These are phyloP conservation scores for Pachypeltis micranthus DNA, from an alignment of 1,140 invertebrate species.

Conservation along the genomic window DNA sequence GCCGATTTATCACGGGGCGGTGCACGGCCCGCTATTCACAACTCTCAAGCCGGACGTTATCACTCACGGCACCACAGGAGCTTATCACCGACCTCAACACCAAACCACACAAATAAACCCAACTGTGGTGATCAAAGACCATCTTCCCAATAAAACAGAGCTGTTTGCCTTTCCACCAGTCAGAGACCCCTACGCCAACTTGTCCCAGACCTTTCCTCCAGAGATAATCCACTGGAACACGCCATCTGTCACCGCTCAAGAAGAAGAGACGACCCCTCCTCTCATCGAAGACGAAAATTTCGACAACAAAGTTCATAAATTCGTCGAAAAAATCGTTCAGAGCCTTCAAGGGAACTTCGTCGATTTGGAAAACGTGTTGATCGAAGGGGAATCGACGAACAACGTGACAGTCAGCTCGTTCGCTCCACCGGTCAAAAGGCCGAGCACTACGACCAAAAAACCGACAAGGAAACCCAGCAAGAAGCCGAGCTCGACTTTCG, in stretches of 20 bases:
- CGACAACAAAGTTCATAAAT: slow-evolving; percentile 63
- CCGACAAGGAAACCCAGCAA: slow-evolving; percentile 33
- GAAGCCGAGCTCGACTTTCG: slow-evolving; percentile 23
- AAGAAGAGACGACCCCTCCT: slow-evolving; percentile 48
- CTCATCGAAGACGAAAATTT: slow-evolving; percentile 60
- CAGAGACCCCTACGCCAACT: slow-evolving; percentile 63
- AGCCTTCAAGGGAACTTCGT: slow-evolving; percentile 69
- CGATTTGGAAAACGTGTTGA: slow-evolving; percentile 61
- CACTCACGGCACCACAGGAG: slow-evolving; percentile 1
- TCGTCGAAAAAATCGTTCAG: slow-evolving; percentile 69
- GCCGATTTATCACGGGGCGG: slow-evolving; percentile 11
- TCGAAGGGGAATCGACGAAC: slow-evolving; percentile 34
- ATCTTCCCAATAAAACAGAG: slow-evolving; percentile 41
- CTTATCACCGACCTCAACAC: slow-evolving; percentile 23
- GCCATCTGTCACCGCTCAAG: background rate
- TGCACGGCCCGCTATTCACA: background rate
- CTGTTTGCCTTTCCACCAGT: slow-evolving; percentile 70
- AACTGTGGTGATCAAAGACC: slow-evolving; percentile 34
- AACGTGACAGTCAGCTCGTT: slow-evolving; percentile 21
- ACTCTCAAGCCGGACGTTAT: background rate
- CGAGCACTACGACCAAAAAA: slow-evolving; percentile 36
- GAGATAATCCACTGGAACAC: slow-evolving; percentile 16
- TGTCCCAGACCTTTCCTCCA: slow-evolving; percentile 40
- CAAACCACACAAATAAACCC: background rate
- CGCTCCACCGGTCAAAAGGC: slow-evolving; percentile 31